These are phyloP conservation scores for Prosopocoilus inquinatus DNA, from an alignment of 2,888 invertebrate genomes.

Conservation along the genomic window DNA sequence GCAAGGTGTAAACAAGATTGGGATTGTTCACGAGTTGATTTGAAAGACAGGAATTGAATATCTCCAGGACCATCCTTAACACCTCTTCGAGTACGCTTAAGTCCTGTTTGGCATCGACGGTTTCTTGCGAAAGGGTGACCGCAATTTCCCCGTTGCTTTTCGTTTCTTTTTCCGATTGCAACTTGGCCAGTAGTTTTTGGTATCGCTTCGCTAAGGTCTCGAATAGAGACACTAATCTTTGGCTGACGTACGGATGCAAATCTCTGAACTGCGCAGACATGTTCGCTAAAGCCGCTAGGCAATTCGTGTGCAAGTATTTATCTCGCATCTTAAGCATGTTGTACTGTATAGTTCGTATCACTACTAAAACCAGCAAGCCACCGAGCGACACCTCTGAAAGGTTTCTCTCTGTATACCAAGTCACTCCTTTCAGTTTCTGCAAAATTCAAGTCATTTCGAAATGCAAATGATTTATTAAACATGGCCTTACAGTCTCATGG, in stretches of 20 bases:
- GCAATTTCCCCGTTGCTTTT: constrained; percentile 28
- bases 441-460: constrained; percentile 32
- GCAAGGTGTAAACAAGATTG: constrained; percentile 90
- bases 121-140: constrained; percentile 36
- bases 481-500: constrained; percentile 81
- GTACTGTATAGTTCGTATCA: constrained; percentile 95
- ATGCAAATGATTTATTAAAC: neutral
- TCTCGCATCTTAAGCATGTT: constrained; percentile 96
- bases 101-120: constrained; percentile 68
- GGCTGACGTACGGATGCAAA: constrained; percentile 94
- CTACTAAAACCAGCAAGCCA: constrained; percentile 88
- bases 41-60: constrained; percentile 91
- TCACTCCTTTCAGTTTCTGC: constrained; percentile 81
- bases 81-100: constrained; percentile 93
- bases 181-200: constrained; percentile 56
- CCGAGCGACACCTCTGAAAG: constrained; percentile 92
- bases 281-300: constrained; percentile 95
- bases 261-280: constrained; percentile 94
- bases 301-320: constrained; percentile 97
- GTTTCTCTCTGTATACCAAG: constrained; percentile 92
- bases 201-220: constrained; percentile 89
- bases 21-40: constrained; percentile 85
- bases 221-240: constrained; percentile 87
- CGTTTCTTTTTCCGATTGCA: constrained; percentile 21
- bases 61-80: constrained; percentile 93